Base-by-base conservation (phyloP, 2,113 vertebrate genomes). In the Xiphias gladius region DNA sequence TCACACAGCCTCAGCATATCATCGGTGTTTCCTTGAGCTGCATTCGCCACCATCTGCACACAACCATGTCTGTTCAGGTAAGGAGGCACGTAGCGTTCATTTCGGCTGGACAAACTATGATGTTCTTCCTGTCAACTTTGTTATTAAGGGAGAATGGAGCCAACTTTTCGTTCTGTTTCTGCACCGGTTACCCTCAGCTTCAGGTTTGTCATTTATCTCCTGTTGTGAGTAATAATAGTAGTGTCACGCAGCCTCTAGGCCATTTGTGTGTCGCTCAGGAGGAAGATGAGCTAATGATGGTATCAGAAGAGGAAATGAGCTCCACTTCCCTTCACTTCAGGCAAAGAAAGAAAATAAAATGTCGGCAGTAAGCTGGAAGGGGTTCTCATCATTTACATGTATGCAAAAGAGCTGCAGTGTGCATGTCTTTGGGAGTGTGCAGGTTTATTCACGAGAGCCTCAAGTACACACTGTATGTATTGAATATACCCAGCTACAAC, bases 271-370 rank as follows among this genome's bases (percentile, higher is more conserved):
- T 37, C 10, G 19, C 26, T 70, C 19, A 64, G 32, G 54, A 63
- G 79, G 80, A 82, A 67, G 68, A 72, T 24, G 17, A 79, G 72
- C 35, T 43, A 63, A 8, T 63, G 13, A 37, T 76, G 26, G 48
- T 65, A 83, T 87, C 76, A 74, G 12, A 88, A 69, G 77, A 91
- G 88, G 89, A 93, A 88, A 85, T 43, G 46, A 66, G 48, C 73
- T 61, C 6, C 37, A 80, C 87, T 90, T 90, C 72, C 87, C 79
- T 72, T 75, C 63, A 22, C 64, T 65, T 68, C 55, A 48, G 20
- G 48, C 73, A 76, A 39, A 74, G 58, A 67, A 5, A 76, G 48
- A 73, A 65, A 77, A 76, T 55, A 50, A 59, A 88, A 79, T 70
- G 72, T 63, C 69, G 2, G 54, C 57, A 26, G 7, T 54, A 12